Evolutionary conservation across 2,113 vertebrate genomes (phyloP).

Genomic region (Microcebus griseorufus): DNA sequence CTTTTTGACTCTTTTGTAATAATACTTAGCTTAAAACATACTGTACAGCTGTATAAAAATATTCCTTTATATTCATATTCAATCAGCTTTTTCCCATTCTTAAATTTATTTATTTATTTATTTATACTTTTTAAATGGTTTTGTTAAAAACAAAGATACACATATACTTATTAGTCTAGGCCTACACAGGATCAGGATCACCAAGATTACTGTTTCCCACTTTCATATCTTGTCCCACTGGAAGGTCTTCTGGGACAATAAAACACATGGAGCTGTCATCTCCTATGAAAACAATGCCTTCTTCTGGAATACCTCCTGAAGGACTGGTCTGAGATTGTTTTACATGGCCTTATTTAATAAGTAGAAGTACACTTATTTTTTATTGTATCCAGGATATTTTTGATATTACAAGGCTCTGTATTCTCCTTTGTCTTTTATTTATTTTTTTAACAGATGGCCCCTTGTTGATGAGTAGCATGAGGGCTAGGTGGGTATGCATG

Average conservation of each 20-base stretch:
- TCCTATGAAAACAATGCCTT: background rate
- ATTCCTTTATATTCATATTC: background rate
- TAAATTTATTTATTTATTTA: background rate
- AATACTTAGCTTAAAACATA: background rate
- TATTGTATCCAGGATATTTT: background rate
- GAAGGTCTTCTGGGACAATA: background rate
- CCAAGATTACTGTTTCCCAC: background rate
- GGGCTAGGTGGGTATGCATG: rapidly evolving
- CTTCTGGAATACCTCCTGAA: background rate
- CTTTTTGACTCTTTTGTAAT: background rate
- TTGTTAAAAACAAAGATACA: background rate
- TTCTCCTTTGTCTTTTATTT: background rate
- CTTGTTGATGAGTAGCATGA: background rate
- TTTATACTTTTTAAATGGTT: background rate
- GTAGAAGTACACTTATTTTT: background rate
- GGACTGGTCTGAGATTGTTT: background rate
- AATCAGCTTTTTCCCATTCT: background rate
- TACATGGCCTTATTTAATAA: background rate
- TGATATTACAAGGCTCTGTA: background rate
- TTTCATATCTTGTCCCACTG: background rate
- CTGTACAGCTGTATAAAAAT: background rate
- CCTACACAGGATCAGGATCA: background rate
- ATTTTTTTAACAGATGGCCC: no score
- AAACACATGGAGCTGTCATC: background rate
- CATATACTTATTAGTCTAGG: background rate